phyloP scores from a whole-genome alignment of 2,888 invertebrate genomes.

The Leptinotarsa tumamoca region DNA sequence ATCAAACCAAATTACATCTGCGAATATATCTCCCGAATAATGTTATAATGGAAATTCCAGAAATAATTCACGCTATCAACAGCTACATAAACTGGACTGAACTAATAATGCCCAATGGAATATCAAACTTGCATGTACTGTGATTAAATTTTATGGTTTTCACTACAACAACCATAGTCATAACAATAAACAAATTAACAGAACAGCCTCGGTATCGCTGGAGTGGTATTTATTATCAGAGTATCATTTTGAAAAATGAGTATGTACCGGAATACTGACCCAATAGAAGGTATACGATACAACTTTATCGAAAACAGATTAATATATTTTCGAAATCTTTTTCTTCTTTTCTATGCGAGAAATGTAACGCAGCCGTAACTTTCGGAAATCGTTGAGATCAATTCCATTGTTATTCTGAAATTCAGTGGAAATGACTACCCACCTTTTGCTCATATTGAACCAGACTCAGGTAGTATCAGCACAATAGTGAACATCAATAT shows the following conservation, averaged over 20 bases:
- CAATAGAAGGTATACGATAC: background rate
- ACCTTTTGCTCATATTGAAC: too few relatives aligned
- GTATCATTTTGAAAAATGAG: background rate
- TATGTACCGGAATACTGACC: background rate
- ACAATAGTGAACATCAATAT: too few relatives aligned
- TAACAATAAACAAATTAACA: slow-evolving; percentile 15
- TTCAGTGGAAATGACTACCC: too few relatives aligned
- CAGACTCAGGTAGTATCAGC: too few relatives aligned
- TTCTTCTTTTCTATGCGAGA: too few relatives aligned
- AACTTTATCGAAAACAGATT: background rate
- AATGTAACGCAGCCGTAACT: too few relatives aligned
- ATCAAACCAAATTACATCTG: slow-evolving; percentile 2
- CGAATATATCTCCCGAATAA: slow-evolving; percentile 7
- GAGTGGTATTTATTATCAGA: background rate
- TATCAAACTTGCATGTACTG: slow-evolving; percentile 7
- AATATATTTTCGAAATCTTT: too few relatives aligned
- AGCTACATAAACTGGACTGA: slow-evolving; percentile 4
- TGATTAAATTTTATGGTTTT: slow-evolving; percentile 19
- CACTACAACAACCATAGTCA: slow-evolving; percentile 14
- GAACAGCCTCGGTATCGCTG: slow-evolving; percentile 1
- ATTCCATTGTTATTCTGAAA: too few relatives aligned
- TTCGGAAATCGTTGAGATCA: too few relatives aligned
- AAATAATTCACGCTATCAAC: slow-evolving; percentile 12
- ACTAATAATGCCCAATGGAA: slow-evolving; percentile 9
- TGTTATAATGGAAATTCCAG: slow-evolving; percentile 8